phyloP scores from a whole-genome alignment of 2,888 invertebrate genomes.

The Drosophila atripex region DNA sequence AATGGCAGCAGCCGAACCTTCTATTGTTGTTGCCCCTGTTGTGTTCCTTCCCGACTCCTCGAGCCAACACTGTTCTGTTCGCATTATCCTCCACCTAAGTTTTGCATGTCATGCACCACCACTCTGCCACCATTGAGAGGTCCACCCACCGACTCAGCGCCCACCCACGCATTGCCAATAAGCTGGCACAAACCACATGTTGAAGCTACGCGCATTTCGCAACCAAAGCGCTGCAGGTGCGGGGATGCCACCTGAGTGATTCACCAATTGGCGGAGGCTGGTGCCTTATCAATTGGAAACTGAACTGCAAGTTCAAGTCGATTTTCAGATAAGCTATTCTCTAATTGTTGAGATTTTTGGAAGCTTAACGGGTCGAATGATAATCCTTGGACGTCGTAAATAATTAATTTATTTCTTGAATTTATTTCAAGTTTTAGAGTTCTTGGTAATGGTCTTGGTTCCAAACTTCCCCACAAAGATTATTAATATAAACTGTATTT shows the following conservation, averaged over 20 bases:
- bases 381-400: not conserved
- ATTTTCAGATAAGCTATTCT: slow-evolving; percentile 19
- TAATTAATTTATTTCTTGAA: too few relatives aligned
- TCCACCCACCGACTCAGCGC: slow-evolving; percentile 17
- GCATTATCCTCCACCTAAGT: slow-evolving; percentile 39
- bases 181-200: slow-evolving; percentile 68
- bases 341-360: not conserved
- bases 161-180: slow-evolving; percentile 42
- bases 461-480: not conserved
- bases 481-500: too few relatives aligned
- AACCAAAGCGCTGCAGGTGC: slow-evolving; percentile 51
- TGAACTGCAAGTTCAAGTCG: slow-evolving; percentile 32
- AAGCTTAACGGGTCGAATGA: not conserved
- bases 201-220: slow-evolving; percentile 77
- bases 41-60: slow-evolving; percentile 15
- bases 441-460: too few relatives aligned
- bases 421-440: too few relatives aligned
- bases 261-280: slow-evolving; percentile 54
- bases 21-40: slow-evolving; percentile 29
- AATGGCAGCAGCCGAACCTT: slow-evolving; percentile 42
- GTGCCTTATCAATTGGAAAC: slow-evolving; percentile 32
- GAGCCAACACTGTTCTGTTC: slow-evolving; percentile 5
- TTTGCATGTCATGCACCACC: slow-evolving; percentile 45
- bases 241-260: slow-evolving; percentile 58
- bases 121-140: slow-evolving; percentile 1